These are phyloP conservation scores for Lemur catta DNA, from an alignment of 2,797 vertebrate species.

Conservation along the genomic window DNA sequence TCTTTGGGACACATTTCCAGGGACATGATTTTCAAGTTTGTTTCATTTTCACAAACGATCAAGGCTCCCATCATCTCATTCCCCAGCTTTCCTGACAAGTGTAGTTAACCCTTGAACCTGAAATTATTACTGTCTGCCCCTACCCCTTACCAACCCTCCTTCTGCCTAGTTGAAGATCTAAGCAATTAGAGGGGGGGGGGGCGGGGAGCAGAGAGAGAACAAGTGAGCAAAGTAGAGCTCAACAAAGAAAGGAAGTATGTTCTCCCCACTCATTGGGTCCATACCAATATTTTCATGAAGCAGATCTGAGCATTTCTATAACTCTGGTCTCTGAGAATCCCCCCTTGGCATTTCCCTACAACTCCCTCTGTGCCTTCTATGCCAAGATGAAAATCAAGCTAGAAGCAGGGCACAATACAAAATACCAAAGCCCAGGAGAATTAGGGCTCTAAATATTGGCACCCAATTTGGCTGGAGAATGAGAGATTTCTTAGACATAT, in stretches of 20 bases:
- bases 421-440: background rate
- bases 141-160: background rate
- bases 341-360: background rate
- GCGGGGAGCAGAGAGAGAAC: background rate
- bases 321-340: background rate
- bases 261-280: background rate
- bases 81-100: background rate
- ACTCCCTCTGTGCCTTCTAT: background rate
- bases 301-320: background rate
- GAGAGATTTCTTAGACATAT: slow-evolving; percentile 17
- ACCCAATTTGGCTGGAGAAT: background rate
- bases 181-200: background rate
- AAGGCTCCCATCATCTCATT: background rate
- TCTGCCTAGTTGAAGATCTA: background rate
- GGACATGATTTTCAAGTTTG: background rate
- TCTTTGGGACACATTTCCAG: background rate
- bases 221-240: background rate
- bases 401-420: background rate
- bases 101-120: background rate
- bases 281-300: slow-evolving; percentile 29
- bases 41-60: background rate
- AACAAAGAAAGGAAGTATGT: background rate
- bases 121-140: background rate
- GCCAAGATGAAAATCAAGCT: background rate
- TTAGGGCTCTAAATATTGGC: background rate